A percentile compares a stretch with the other conserved stretches of the same genome.
Conservation (phyloP, 64 coral and sea anemone genomes). For the Pachyseris speciosa region DNA sequence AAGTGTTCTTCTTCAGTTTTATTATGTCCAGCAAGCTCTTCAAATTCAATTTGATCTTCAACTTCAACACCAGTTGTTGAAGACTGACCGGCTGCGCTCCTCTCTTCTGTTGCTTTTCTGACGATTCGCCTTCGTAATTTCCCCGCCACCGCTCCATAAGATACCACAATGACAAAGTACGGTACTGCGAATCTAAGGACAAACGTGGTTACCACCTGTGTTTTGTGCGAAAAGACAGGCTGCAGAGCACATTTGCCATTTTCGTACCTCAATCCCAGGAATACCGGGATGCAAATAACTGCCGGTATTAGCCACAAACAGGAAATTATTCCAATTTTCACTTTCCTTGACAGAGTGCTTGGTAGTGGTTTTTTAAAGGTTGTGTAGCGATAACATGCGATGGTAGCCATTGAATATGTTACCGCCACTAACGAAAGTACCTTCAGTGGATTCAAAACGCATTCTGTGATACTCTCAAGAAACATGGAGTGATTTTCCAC, state of each 20-base stretch:
- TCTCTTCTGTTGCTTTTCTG: neutral
- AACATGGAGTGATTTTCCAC: too few relatives aligned
- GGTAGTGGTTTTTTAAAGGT: neutral
- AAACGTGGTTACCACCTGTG: too few relatives aligned
- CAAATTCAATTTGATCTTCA: neutral
- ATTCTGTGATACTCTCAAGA: too few relatives aligned
- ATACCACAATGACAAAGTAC: constrained; percentile 19
- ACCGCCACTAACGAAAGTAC: neutral
- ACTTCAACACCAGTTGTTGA: neutral
- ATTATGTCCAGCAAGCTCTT: neutral
- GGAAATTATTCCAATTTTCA: neutral
- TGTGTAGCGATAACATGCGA: constrained; percentile 68
- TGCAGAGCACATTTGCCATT: neutral
- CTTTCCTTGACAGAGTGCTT: neutral
- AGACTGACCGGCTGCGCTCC: neutral
- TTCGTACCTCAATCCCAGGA: neutral
- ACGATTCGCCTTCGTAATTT: neutral
- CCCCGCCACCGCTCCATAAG: constrained; percentile 42
- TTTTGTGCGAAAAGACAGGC: too few relatives aligned
- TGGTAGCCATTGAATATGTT: constrained; percentile 36
- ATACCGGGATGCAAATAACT: neutral
- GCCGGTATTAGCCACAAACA: constrained; percentile 17
- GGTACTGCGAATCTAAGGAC: constrained; percentile 31
- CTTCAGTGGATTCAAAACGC: neutral
- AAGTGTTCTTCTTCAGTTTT: neutral